These are phyloP conservation scores for Caenorhabditis sp. DNA, from an alignment of 2,888 invertebrate species.

Conservation along the genomic window DNA sequence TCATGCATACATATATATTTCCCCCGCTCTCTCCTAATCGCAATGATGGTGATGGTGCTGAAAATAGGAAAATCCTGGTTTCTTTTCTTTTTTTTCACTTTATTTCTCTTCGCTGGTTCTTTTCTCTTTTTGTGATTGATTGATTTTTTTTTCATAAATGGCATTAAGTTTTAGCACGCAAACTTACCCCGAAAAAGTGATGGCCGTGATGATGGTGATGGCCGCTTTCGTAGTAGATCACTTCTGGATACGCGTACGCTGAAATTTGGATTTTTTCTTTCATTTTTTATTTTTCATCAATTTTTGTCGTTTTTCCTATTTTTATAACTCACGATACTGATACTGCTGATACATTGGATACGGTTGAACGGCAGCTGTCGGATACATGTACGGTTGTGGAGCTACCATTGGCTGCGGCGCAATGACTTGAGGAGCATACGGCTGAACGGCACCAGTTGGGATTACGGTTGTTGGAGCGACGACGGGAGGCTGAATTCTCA, in stretches of 20 bases:
- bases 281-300: too few species aligned
- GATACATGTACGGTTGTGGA: conserved; percentile 27
- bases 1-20: too few species aligned
- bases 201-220: conserved; percentile 56
- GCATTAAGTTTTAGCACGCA: not conserved
- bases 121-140: too few species aligned
- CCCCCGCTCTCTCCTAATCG: conserved; percentile 7
- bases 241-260: conserved; percentile 34
- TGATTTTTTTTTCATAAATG: not conserved
- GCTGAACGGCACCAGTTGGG: conserved; percentile 6
- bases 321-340: conserved; percentile 37
- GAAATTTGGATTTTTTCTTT: conserved; percentile 5
- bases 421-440: not conserved
- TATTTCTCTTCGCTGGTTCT: too few species aligned
- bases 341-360: conserved; percentile 51
- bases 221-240: conserved; percentile 47
- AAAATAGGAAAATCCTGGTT: too few species aligned
- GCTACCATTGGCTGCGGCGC: not conserved
- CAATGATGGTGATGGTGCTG: conserved; percentile 57
- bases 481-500: not conserved
- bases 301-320: too few species aligned
- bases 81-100: too few species aligned
- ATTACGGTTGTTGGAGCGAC: conserved; percentile 7
- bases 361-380: conserved; percentile 30
- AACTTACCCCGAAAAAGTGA: conserved; percentile 39